Evolutionary conservation across 2,888 invertebrate species (phyloP).

Genomic region (Agrochola macilenta): DNA sequence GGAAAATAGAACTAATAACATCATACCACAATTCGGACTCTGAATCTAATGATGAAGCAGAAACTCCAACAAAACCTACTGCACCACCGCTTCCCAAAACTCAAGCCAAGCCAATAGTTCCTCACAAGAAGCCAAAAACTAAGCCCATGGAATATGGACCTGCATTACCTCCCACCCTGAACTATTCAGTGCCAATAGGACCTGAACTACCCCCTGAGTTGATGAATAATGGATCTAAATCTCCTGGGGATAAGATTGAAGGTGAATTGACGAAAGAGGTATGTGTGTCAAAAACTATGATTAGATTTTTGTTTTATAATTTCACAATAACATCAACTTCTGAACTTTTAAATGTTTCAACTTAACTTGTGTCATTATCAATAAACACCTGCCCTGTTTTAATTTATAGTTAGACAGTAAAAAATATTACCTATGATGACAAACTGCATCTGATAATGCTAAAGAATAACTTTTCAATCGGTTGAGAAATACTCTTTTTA

Average conservation of each 20-base stretch:
- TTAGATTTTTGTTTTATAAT: too few species aligned
- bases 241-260: constrained; percentile 64
- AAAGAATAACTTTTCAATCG: constrained; percentile 72
- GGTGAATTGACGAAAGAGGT: constrained; percentile 70
- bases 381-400: too few species aligned
- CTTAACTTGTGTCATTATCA: too few species aligned
- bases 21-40: constrained; percentile 90
- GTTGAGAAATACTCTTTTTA: constrained; percentile 58
- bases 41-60: constrained; percentile 88
- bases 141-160: constrained; percentile 82
- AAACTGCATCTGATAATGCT: constrained; percentile 75
- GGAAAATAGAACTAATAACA: constrained; percentile 91
- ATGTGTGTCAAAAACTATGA: constrained; percentile 35
- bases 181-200: constrained; percentile 83
- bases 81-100: constrained; percentile 60
- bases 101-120: constrained; percentile 60
- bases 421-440: constrained; percentile 77
- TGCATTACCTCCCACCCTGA: constrained; percentile 79
- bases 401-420: too few species aligned
- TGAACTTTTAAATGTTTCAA: too few species aligned
- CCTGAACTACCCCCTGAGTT: constrained; percentile 82
- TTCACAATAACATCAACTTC: too few species aligned
- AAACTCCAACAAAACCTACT: constrained; percentile 70
- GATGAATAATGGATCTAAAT: constrained; percentile 64
- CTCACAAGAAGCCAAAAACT: constrained; percentile 78